Percentiles rank a stretch among this genome's conserved stretches.
Evolutionary conservation across 2,888 invertebrate genomes (phyloP).

Genomic region (Cremastinae sp.): DNA sequence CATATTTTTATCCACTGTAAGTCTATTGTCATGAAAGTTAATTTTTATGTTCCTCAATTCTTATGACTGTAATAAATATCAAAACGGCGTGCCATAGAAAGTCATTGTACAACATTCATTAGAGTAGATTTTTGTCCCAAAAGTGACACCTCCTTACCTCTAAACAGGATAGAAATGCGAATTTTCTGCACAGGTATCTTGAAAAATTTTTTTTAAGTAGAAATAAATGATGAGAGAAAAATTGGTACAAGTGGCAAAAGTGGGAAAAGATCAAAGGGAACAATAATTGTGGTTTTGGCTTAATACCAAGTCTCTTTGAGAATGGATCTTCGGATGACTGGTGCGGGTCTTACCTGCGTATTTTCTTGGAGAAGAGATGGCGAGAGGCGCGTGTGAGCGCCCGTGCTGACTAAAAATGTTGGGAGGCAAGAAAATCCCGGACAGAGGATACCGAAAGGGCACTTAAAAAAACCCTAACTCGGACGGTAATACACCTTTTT

Average conservation of each 20-base stretch:
- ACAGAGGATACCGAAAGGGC: constrained; percentile 35
- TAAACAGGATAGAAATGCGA: no score
- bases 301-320: constrained; percentile 28
- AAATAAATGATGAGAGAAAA: no score
- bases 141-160: no score
- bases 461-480: constrained; percentile 56
- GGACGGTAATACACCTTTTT: constrained; percentile 70
- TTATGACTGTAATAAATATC: no score
- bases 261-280: constrained; percentile 34
- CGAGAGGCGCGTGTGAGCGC: constrained; percentile 1
- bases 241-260: constrained; percentile 4
- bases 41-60: no score
- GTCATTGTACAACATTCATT: no score
- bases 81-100: no score
- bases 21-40: no score
- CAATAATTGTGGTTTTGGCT: constrained; percentile 35
- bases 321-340: constrained; percentile 10
- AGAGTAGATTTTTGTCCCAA: no score
- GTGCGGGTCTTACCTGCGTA: not conserved
- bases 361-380: not conserved
- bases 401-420: constrained; percentile 6
- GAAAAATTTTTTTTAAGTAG: no score
- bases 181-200: no score
- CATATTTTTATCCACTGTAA: no score
- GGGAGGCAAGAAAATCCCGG: constrained; percentile 18